phyloP scores from a whole-genome alignment of 92 coral and sea anemone species.

The Desmophyllum pertusum region DNA sequence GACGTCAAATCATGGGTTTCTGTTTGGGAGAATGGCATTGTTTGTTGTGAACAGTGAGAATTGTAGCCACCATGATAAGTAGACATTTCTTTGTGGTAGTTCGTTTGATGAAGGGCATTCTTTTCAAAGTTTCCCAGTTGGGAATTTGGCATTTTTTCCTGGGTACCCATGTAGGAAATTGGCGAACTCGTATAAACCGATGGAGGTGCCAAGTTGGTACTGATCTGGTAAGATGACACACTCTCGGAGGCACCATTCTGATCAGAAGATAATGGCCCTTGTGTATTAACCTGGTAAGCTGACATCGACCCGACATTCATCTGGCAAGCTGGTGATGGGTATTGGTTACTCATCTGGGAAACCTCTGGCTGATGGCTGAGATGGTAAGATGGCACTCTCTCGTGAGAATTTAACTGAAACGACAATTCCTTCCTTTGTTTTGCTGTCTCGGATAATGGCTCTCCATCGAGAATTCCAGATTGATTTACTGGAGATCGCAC shows the following conservation, averaged over 20 bases:
- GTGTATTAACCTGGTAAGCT: conserved; percentile 1
- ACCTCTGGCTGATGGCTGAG: background rate
- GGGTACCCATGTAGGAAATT: conserved; percentile 8
- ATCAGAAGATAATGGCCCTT: background rate
- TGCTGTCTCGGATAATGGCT: background rate
- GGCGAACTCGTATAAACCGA: conserved; percentile 1
- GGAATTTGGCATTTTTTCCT: background rate
- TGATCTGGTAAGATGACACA: background rate
- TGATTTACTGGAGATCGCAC: background rate
- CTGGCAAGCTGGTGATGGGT: background rate
- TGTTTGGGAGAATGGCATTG: background rate
- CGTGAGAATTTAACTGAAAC: background rate
- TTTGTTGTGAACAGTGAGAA: background rate
- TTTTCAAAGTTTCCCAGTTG: background rate
- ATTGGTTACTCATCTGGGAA: background rate
- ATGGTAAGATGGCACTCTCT: background rate
- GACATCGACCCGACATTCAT: background rate
- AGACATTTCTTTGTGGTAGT: background rate
- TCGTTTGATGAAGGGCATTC: background rate
- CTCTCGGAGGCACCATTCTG: background rate
- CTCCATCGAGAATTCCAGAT: background rate
- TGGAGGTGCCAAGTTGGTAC: background rate
- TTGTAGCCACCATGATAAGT: background rate
- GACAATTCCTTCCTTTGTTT: background rate
- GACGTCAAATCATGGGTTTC: background rate